Evolutionary conservation across 2,113 vertebrate species (phyloP).

Genomic region (Xenus cinereus): DNA sequence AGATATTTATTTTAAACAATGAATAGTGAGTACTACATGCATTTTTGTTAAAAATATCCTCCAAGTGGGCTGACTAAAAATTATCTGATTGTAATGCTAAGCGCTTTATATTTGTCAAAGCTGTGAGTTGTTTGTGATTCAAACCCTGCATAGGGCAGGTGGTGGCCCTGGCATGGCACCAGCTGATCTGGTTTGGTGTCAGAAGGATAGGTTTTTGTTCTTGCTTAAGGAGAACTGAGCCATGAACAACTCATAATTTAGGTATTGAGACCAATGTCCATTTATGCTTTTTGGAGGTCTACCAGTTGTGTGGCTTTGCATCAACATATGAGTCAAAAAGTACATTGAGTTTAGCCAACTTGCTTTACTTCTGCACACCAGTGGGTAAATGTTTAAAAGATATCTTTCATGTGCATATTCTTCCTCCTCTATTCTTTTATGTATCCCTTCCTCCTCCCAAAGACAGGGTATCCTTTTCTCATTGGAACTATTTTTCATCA

Average conservation of each 20-base stretch:
- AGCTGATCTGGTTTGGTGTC: background rate
- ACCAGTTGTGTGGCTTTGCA: background rate
- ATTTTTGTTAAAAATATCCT: background rate
- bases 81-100: background rate
- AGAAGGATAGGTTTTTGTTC: background rate
- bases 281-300: background rate
- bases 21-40: background rate
- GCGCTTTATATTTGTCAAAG: background rate
- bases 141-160: background rate
- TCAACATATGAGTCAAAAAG: background rate
- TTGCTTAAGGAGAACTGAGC: background rate
- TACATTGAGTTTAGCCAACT: background rate
- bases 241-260: background rate
- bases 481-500: background rate
- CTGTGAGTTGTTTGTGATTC: background rate
- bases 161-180: background rate
- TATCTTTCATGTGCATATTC: background rate
- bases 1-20: background rate
- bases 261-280: background rate
- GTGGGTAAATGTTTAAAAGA: background rate
- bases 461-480: background rate
- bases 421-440: background rate
- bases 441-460: background rate
- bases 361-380: background rate
- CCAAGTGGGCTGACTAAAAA: background rate